Base-by-base conservation (phyloP, 1,140 invertebrate genomes). In the Sitobion miscanthi region DNA sequence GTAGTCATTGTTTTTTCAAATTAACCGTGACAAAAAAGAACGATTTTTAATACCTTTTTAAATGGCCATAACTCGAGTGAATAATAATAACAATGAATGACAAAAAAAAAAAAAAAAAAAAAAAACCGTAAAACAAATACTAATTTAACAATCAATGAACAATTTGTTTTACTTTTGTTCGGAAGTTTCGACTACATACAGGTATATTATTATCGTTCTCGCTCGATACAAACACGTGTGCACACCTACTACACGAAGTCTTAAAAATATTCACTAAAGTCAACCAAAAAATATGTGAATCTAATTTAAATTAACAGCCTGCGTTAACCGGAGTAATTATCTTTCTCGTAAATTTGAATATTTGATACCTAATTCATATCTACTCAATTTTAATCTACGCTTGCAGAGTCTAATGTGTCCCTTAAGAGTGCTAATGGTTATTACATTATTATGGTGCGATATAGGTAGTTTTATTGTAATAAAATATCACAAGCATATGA, bases 281-380 rank as follows among this genome's bases (percentile, higher is more conserved):
- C 30, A 11, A n/a, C 25, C 42, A 14, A 88, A 88, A 88, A 87
- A 47, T 87, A 3, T 87, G 45, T n/a, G 85, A 87, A 87, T 87
- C 38, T 49, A 87, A 88, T 88, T 88, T 88, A 88, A 52, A 88
- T 88, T 88, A 88, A 88, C n/a, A 52, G n/a, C 49, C 17, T 52
- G 30, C 21, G 30, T 88, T 54, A 52, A 52, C 30, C 2, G 14
- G 47, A 49, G 45, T 88, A 88, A 88, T 88, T 54, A 88, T 88
- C 20, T 52, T 88, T 49, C 30, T 52, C 87, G 3, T 49, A 88
- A 88, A 88, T 88, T 88, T 88, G n/a, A 88, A 88, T 88, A 88
- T 88, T 88, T 88, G 30, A 88, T 88, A 42, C 42, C 42, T 42
- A 35, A 52, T 52, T 88, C 49, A 52, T 88, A 52, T 88, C 30